Conservation (phyloP, 2,888 invertebrate species). For the Lagria hirta region DNA sequence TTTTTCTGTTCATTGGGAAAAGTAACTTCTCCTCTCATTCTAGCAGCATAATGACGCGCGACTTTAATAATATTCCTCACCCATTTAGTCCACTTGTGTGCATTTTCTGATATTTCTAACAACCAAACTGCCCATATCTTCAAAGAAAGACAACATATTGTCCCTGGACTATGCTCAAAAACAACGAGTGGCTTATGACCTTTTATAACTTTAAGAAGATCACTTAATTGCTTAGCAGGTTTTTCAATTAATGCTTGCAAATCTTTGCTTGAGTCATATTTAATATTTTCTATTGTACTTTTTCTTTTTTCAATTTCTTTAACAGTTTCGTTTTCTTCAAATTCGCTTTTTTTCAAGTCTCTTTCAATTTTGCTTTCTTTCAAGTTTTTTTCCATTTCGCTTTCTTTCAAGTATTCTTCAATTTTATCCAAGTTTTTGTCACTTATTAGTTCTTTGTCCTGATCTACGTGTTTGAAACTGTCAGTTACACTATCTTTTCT, state of each 20-base stretch:
- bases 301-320: conserved; percentile 18
- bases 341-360: conserved; percentile 5
- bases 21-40: conserved; percentile 41
- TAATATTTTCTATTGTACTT: too few relatives aligned
- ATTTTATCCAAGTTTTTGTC: too few relatives aligned
- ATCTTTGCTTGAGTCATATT: not conserved
- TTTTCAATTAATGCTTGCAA: not conserved
- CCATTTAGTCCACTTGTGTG: conserved; percentile 50
- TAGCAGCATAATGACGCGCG: conserved; percentile 43
- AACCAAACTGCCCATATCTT: conserved; percentile 51
- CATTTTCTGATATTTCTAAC: conserved; percentile 48
- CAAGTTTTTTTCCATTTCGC: conserved; percentile 9
- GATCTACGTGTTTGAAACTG: too few relatives aligned
- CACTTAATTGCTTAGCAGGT: conserved; percentile 5
- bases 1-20: conserved; percentile 35
- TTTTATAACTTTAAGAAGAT: conserved; percentile 30
- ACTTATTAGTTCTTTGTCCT: too few relatives aligned
- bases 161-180: conserved; percentile 45
- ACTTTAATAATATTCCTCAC: conserved; percentile 41
- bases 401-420: conserved; percentile 13
- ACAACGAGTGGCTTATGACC: conserved; percentile 42
- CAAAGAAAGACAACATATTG: conserved; percentile 48
- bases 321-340: conserved; percentile 16
- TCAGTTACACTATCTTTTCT: conserved; percentile 12
- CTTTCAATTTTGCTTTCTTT: too few relatives aligned